phyloP scores from a whole-genome alignment of 2,113 vertebrate species.

The Oreocharis arfaki region DNA sequence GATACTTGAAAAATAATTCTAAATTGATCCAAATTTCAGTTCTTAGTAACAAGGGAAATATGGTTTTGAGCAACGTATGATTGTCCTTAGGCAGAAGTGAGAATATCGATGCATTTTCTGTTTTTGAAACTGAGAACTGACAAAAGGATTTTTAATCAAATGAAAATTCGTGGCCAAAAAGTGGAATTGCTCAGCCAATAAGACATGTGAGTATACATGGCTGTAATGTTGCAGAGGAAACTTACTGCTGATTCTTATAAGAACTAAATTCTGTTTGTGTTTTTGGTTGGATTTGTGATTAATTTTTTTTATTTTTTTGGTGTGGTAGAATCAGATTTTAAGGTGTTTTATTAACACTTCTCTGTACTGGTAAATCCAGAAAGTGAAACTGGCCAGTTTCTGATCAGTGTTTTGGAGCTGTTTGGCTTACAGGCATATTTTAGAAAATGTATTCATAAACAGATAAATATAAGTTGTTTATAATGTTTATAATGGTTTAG shows the following conservation, averaged over 20 bases:
- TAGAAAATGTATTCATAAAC: not conserved
- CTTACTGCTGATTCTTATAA: not conserved
- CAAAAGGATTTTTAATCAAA: not conserved
- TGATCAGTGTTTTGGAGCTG: not conserved
- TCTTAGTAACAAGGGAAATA: not conserved
- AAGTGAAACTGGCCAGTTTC: not conserved
- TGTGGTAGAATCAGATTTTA: not conserved
- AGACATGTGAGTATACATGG: not conserved
- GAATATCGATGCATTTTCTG: not conserved
- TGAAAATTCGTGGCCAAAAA: not conserved
- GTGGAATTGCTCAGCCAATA: not conserved
- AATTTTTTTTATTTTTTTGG: no score
- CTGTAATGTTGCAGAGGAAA: not conserved
- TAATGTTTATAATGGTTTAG: not conserved
- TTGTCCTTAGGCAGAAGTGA: not conserved
- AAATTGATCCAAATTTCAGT: not conserved
- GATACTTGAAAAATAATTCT: not conserved
- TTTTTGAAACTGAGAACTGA: not conserved
- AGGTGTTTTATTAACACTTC: not conserved
- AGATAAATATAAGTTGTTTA: not conserved
- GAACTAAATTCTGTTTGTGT: not conserved
- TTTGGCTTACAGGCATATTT: not conserved
- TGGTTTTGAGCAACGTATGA: fast-evolving
- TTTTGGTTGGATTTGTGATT: not conserved
- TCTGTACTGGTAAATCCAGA: not conserved